Conservation (phyloP, 2,113 vertebrate species). For the Chaenocephalus aceratus region DNA sequence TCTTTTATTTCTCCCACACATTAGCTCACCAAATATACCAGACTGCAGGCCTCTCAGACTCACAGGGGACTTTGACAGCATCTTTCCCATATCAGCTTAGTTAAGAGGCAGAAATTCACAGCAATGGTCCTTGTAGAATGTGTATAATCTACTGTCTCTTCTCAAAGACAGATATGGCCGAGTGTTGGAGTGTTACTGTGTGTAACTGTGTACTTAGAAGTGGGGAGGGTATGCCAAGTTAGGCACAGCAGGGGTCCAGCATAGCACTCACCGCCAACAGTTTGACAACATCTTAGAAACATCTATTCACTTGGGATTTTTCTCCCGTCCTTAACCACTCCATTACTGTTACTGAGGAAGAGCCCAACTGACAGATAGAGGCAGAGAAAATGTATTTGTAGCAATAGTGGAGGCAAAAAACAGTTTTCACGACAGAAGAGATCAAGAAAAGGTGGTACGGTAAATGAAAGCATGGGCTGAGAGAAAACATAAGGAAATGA, state of each 20-base stretch:
- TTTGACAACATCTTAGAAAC: conserved; percentile 75
- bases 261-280: conserved; percentile 61
- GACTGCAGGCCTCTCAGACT: conserved; percentile 29
- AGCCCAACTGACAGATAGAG: conserved; percentile 42
- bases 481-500: not conserved
- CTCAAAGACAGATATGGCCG: conserved; percentile 28
- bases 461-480: not conserved
- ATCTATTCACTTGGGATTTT: conserved; percentile 65
- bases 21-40: not conserved
- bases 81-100: conserved; percentile 43
- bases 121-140: not conserved
- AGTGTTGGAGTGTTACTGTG: conserved; percentile 29
- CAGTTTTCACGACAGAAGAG: not conserved
- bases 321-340: conserved; percentile 59
- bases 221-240: conserved; percentile 47
- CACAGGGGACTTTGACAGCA: conserved; percentile 19
- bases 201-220: conserved; percentile 38
- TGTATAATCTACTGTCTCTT: conserved; percentile 47
- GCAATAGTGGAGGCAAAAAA: not conserved
- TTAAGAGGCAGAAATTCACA: conserved; percentile 58
- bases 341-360: conserved; percentile 45
- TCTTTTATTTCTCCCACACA: not conserved
- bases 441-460: not conserved
- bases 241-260: conserved; percentile 65
- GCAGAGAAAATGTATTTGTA: conserved; percentile 2